Evolutionary conservation across 2,113 vertebrate genomes (phyloP), one percentile per base, ranked within the genome.

Genomic region (Canis aureus): DNA sequence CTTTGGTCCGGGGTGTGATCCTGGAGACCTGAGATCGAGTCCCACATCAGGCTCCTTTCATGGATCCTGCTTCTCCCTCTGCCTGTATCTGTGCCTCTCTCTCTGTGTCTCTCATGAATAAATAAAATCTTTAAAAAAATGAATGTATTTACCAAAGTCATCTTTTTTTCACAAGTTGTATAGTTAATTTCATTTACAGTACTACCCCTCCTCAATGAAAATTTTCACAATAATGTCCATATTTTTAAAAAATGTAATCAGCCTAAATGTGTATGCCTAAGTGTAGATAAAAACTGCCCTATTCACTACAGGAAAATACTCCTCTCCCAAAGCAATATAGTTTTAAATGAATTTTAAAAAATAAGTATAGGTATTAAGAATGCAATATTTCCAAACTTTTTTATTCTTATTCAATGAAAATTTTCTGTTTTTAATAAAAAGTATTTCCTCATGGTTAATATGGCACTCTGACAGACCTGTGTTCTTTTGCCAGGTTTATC

Each of bases 371-470:
- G 29, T 81, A 62, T 80, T 80, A 92, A 81, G 95, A 55, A 85
- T 69, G 0, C 2, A 74, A 25, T 90, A 84, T 84, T 80, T 71
- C 49, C 92, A 71, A 88, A 78, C 19, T 66, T 92, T 96, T 55
- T 67, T 79, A 43, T 91, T 96, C 23, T 62, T 91, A 64, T 23
- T 92, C 25, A 84, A 83, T 57, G 84, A 79, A 73, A 51, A 4
- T 27, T 53, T 96, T 86, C 89, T 96, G 81, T 74, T 92, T 98
- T 86, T 89, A 95, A 97, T 97, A 94, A 92, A 95, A 81, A 10
- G 4, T 11, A 74, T 82, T 93, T 96, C 55, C 69, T 96, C 55
- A 4, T 49, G 25, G 6, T 73, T 95, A 67, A 78, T 53, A 12
- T 55, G 55, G 57, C 55, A 59, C 11, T 73, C 38, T 85, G 38